Evolutionary conservation across 2,797 vertebrate species (phyloP), one percentile per base, ranked within the genome.

Genomic region (Remorina albescens): DNA sequence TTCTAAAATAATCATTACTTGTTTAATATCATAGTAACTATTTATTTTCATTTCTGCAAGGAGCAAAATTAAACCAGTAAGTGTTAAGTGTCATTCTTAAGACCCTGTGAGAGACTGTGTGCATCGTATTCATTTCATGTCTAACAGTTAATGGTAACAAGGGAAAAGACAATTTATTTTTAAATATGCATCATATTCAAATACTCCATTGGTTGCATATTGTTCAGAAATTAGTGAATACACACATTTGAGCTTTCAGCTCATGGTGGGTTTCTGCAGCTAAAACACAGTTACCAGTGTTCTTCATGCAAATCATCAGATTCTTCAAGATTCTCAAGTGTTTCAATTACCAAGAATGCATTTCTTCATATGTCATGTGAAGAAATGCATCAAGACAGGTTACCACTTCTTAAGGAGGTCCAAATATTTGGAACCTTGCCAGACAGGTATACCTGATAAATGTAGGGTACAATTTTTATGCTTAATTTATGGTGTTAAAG

Each of bases 181-280:
- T 1, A 47, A 11, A n/a, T 21, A 47, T 47, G n/a, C 16, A 42
- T 18, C 18, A 63, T 19, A 13, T 21, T 63, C 30, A 44, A 61
- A 51, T n/a, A 46, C 46, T 16, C 6, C 13, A 47, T 1, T 44
- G 16, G 34, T 47, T 59, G 39, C 37, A 59, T 1, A 49, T 54
- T 13, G 51, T 44, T 44, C 19, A 44, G 42, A 44, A 9, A n/a
- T 44, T 5, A 47, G 9, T 47, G 5, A 47, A 62, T 47, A 23
- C n/a, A 42, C 28, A 32, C 18, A 13, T 54, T 67, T 2, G n/a
- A 21, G 18, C 28, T 4, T 51, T n/a, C n/a, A n/a, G n/a, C n/a
- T n/a, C n/a, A n/a, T 23, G 42, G 12, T 37, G 8, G 16, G 23
- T 41, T 44, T 63, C 46, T 6, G 94, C 94, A 95, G 94, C 95